Base-by-base conservation (phyloP, 1,140 invertebrate species). In the Oreohelix idahoensis region DNA sequence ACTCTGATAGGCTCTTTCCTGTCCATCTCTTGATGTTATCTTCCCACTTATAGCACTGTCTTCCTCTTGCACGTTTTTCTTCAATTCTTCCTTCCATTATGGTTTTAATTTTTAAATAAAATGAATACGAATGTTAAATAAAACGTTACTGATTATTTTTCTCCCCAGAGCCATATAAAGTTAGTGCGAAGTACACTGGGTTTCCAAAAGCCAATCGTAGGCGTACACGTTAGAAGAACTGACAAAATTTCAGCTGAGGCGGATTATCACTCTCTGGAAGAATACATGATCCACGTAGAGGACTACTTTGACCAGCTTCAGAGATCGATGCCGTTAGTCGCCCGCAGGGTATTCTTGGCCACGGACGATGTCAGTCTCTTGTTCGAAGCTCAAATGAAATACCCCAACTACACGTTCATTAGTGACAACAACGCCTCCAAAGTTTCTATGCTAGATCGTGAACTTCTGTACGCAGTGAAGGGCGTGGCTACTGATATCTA, bases 171-270 rank as follows among this genome's bases (percentile, higher is more conserved):
- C 66, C 94, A 97, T 32, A 94, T 99, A 17, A 94, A 96, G 20
- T 94, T 95, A 51, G 95, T 96, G 4, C 95, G 95, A 87, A 93
- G 95, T 11, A 96, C 95, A 90, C 94, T 99, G 73, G 95, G 95
- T 81, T 98, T 97, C 92, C 94, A 95, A 86, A 95, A 94, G 84
- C 98, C 97, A 23, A 97, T 98, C 87, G 97, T 99, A 63, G 98
- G 97, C 0, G 95, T 99, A 45, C 98, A 99, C 92, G 96, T 99
- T 29, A 93, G 98, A 42, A 94, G 98, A 83, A 99, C 98, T 0
- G 98, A 99, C 92, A 99, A 99, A 94, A 96, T 99, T 32, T 98
- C 97, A 26, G 98, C 97, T 0, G 98, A 99, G 94, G 98, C 98
- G 5, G 96, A 97, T 11, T 99, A 96, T 92, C 98, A 99, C 92